phyloP scores from a whole-genome alignment of 2,888 invertebrate genomes.

The Creontiades dilutus region DNA sequence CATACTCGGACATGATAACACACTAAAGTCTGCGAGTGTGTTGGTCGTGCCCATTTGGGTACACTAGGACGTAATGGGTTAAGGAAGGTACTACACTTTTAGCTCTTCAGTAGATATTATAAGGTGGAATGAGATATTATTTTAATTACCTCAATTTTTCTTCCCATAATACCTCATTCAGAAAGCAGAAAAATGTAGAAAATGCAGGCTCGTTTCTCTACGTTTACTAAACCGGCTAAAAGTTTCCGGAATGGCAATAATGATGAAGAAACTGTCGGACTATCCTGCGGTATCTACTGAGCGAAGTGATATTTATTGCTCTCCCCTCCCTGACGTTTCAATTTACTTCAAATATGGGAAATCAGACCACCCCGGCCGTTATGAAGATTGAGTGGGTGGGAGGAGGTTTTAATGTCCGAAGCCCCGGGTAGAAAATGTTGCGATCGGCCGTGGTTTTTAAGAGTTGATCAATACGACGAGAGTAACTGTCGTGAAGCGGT shows the following conservation, averaged over 20 bases:
- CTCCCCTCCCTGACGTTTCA: neutral
- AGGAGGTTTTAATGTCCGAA: neutral
- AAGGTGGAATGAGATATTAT: no score
- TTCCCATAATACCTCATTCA: no score
- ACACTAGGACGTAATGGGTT: no score
- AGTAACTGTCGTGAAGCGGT: conserved; percentile 25
- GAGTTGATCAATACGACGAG: conserved; percentile 15
- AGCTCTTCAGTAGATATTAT: no score
- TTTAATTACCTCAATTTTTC: no score
- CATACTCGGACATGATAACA: no score
- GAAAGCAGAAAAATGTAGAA: no score
- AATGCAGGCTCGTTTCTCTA: neutral
- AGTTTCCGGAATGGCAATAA: neutral
- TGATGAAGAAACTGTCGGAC: neutral
- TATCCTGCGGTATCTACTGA: neutral
- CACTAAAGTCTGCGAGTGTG: no score
- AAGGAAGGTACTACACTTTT: no score
- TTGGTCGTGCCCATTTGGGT: no score
- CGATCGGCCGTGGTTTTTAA: conserved; percentile 12
- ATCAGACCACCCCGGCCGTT: neutral
- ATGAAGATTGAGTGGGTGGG: conserved; percentile 2
- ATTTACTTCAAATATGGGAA: conserved; percentile 20
- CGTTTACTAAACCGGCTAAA: neutral
- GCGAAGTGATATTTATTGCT: conserved; percentile 6
- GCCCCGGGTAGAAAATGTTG: neutral